Conservation (phyloP, 2,888 invertebrate species). For the Muscina levida region DNA sequence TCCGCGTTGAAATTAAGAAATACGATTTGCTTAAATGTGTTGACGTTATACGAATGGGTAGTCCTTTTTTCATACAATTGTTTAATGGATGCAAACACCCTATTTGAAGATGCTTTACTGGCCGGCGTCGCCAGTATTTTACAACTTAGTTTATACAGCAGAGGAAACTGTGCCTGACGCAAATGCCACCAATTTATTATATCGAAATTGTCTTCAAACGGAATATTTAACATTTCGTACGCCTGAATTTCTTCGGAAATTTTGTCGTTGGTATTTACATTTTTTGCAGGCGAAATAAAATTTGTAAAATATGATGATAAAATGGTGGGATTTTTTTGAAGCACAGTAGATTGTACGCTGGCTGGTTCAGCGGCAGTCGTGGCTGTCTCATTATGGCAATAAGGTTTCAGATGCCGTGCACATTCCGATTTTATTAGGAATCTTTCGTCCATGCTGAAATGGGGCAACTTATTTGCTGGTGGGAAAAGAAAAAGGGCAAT, state of each 20-base stretch:
- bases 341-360: background rate
- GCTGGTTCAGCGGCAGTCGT: conserved; percentile 1
- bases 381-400: conserved; percentile 27
- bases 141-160: too few relatives aligned
- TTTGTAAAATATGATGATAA: conserved; percentile 39
- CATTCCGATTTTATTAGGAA: conserved; percentile 52
- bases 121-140: too few relatives aligned
- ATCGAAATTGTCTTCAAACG: conserved; percentile 45
- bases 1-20: too few relatives aligned
- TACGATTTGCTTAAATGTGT: too few relatives aligned
- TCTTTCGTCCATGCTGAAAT: conserved; percentile 47
- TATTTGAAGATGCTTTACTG: too few relatives aligned
- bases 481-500: conserved; percentile 65
- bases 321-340: background rate
- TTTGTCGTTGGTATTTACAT: background rate
- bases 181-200: conserved; percentile 50
- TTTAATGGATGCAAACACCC: too few relatives aligned
- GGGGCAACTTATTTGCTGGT: conserved; percentile 59
- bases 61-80: too few relatives aligned
- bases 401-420: background rate
- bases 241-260: conserved; percentile 44
- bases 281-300: conserved; percentile 40
- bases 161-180: too few relatives aligned
- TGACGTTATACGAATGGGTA: too few relatives aligned
- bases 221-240: conserved; percentile 39